Base-by-base conservation (phyloP, 2,888 invertebrate genomes). In the Trichogramma evanescens region DNA sequence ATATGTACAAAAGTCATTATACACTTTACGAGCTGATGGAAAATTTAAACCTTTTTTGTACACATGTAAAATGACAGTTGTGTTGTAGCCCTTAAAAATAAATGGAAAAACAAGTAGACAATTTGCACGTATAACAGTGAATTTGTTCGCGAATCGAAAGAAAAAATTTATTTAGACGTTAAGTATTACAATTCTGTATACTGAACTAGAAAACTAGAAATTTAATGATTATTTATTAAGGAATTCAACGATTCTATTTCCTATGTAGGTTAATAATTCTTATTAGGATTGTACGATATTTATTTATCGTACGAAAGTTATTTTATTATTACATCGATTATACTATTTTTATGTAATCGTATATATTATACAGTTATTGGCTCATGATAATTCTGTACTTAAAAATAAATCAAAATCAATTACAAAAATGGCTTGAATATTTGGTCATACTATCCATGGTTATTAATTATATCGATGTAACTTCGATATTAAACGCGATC, bases 311-410 rank as follows among this genome's bases (percentile, higher is more conserved):
- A 69, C 67, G 64, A 67, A 69, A 68, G 69, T 67, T 63, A 67
- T 68, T 68, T 69, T 66, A 71, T 68, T 66, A 68, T 68, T 67
- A 68, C 63, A 66, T 64, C 66, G 66, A 68, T 67, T 67, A 65
- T 65, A 67, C 69, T 67, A 66, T 70, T 61, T 64, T 70, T 68
- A 66, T 70, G 69, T 72, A 70, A 66, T 66, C 69, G 68, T 70
- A 68, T 67, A 64, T 69, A 69, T 66, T 65, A 70, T 69, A 68
- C 64, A 64, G 64, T 63, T 68, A 71, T 69, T 70, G 64, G 58
- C 61, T 70, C 70, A 71, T 69, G 65, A 67, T 71, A 68, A 66
- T 62, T 66, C 70, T 71, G 73, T 72, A 74, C 74, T 75, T 72
- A 73, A 73, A 64, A 62, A 66, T 48, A 58, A 65, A 66, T 52